Base-by-base conservation (phyloP, 2,797 vertebrate species). In the Alcedo atthis region DNA sequence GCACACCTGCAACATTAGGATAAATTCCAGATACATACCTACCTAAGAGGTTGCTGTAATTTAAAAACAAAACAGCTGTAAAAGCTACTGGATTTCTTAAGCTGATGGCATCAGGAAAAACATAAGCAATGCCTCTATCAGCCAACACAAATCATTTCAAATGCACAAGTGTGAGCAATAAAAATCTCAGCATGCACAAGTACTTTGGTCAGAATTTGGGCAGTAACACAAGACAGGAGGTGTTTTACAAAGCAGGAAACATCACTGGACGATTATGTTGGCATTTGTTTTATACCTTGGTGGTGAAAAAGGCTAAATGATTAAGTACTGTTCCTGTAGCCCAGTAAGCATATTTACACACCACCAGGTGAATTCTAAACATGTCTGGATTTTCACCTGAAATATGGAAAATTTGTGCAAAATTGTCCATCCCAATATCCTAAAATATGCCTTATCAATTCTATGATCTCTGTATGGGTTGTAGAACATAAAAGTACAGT, bases 321-420 rank as follows among this genome's bases (percentile, higher is more conserved):
- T 75, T 70, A 68, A 73, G 68, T 55, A 68, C 5, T 51, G 7
- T 40, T 51, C 7, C 16, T n/a, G 2, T 5, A 69, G 35, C 21
- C 6, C 37, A 81, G 7, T 37, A 67, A 89, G 33, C 17, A 28
- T n/a, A 25, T 78, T 69, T 14, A 5, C 6, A 66, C 2, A 28
- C 1, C 9, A 64, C 1, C 6, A 68, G 6, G 3, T 0, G 0
- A 19, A 22, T 84, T 70, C 66, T 10, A 54, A 54, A 20, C 59
- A 59, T 62, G 70, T 3, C 43, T 30, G 17, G 46, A 37, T 69
- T 81, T 85, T 59, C 54, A 42, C 30, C 46, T 48, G 12, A 48
- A 28, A 10, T 30, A 45, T 12, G 7, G n/a, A 81, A 43, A 66
- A 58, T 15, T 15, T 30, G 14, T 74, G 15, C 21, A 80, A 69